These are phyloP conservation scores for Anoplopoma fimbria DNA, from an alignment of 2,113 vertebrate species.

Conservation along the genomic window DNA sequence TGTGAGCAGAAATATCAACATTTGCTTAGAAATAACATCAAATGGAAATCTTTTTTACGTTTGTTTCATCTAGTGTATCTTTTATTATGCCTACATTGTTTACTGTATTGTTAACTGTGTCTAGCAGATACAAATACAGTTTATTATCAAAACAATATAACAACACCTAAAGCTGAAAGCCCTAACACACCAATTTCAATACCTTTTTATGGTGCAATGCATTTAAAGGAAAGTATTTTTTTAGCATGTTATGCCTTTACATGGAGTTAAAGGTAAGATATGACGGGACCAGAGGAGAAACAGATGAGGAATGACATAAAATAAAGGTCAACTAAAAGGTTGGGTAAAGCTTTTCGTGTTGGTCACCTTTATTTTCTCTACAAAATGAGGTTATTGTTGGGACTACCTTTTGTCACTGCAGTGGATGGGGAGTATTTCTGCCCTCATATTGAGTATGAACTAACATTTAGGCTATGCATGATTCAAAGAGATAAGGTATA, in stretches of 20 bases:
- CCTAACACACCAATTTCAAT: neutral
- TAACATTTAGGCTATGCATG: neutral
- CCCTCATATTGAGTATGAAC: neutral
- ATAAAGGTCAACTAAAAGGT: neutral
- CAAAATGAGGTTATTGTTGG: neutral
- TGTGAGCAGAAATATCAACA: neutral
- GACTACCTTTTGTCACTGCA: neutral
- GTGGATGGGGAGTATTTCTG: neutral
- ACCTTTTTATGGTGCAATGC: neutral
- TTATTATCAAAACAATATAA: neutral
- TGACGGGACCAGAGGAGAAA: constrained; percentile 4
- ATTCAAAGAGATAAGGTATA: neutral
- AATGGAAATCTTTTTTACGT: neutral
- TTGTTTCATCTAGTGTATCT: neutral
- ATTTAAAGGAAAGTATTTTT: neutral
- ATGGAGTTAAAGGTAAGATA: constrained; percentile 1
- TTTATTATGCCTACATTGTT: neutral
- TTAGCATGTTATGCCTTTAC: neutral
- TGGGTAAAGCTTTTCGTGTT: neutral
- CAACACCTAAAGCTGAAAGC: neutral
- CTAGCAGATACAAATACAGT: neutral
- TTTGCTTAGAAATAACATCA: neutral
- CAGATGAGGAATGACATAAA: neutral
- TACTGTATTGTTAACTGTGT: neutral
- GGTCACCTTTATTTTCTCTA: neutral